phyloP scores from a whole-genome alignment of 2,113 vertebrate species.

The Chamaetylas fuelleborni region DNA sequence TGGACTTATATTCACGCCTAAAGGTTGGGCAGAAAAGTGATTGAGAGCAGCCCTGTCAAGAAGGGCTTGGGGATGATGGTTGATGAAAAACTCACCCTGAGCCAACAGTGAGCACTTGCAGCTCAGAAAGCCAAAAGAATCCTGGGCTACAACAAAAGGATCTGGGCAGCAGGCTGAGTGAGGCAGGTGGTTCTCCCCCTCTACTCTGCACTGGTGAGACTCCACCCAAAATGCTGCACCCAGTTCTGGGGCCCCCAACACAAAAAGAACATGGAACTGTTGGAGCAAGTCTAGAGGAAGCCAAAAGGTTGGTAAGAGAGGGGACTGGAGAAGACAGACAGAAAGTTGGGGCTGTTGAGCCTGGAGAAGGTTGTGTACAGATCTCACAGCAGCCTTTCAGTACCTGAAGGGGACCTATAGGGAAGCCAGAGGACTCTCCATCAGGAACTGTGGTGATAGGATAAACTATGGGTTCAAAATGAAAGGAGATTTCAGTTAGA shows the following conservation, averaged over 20 bases:
- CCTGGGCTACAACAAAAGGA: not conserved
- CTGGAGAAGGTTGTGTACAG: not conserved
- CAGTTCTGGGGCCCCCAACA: not conserved
- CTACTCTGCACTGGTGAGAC: not conserved
- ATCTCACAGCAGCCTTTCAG: not conserved
- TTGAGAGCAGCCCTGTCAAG: rapidly evolving
- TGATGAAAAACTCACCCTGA: not conserved
- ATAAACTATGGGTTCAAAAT: not conserved
- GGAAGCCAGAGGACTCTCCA: not conserved
- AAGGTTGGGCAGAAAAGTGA: not conserved
- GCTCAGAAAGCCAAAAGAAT: not conserved
- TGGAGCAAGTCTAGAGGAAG: not conserved
- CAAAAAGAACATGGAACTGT: not conserved
- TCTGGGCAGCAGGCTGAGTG: not conserved
- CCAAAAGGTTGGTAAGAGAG: not conserved
- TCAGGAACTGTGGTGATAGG: not conserved
- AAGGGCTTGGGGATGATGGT: not conserved
- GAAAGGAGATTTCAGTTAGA: not conserved
- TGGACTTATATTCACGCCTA: not conserved
- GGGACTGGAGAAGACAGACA: not conserved
- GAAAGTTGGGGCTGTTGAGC: not conserved
- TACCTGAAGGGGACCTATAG: not conserved
- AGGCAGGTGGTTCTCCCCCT: not conserved
- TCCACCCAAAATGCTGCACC: not conserved
- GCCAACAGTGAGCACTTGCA: not conserved